phyloP scores from a whole-genome alignment of 2,797 vertebrate genomes.

The Tauraco hartlaubi region DNA sequence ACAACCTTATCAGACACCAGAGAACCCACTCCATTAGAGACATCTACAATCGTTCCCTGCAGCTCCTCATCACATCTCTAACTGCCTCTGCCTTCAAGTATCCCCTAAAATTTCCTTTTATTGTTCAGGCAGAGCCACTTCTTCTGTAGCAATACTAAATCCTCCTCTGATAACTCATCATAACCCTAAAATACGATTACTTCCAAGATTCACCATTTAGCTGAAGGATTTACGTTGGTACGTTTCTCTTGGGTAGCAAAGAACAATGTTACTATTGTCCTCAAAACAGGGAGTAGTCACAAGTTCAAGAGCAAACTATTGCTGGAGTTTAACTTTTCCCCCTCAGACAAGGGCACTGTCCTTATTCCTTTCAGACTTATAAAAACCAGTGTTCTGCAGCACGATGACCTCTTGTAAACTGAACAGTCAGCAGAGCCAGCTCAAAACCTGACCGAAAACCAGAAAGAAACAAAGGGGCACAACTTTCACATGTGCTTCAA shows the following conservation, averaged over 20 bases:
- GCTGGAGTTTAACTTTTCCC: background rate
- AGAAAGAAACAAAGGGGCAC: background rate
- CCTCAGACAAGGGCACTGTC: background rate
- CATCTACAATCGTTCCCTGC: background rate
- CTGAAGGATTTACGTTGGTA: background rate
- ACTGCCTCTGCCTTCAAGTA: background rate
- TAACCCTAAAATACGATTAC: background rate
- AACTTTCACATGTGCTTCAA: rapidly evolving
- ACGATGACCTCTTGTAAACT: rapidly evolving
- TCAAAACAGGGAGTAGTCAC: background rate
- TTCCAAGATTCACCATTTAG: background rate
- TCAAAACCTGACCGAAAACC: background rate
- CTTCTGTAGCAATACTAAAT: background rate
- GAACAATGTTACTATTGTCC: slow-evolving; percentile 37
- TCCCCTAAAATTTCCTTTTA: background rate
- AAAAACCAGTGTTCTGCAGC: background rate
- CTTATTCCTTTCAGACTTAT: background rate
- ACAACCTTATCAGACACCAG: background rate
- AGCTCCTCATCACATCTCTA: background rate
- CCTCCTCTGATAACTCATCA: background rate
- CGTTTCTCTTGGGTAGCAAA: background rate
- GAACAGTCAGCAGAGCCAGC: background rate
- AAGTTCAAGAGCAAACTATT: background rate
- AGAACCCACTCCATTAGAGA: background rate
- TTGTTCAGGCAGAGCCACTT: background rate